phyloP scores from a whole-genome alignment of 2,797 vertebrate genomes.

The Phoxinus dragarum region DNA sequence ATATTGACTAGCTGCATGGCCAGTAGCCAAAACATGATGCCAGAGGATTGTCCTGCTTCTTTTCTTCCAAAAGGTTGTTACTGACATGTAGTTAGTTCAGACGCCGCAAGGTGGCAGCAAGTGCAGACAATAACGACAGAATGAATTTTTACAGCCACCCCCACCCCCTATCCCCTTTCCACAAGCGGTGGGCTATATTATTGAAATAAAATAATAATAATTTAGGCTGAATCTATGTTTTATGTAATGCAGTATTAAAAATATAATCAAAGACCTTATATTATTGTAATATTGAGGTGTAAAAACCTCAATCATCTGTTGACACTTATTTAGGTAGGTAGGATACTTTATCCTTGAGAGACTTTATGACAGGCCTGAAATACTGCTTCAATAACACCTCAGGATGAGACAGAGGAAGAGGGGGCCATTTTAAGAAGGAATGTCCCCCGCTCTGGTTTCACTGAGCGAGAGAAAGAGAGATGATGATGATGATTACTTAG shows the following conservation, averaged over 20 bases:
- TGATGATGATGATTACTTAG: slow-evolving; percentile 30
- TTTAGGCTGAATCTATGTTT: background rate
- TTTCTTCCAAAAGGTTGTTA: slow-evolving; percentile 45
- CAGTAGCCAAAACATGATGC: slow-evolving; percentile 58
- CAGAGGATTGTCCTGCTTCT: slow-evolving; percentile 54
- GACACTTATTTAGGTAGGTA: slow-evolving; percentile 42
- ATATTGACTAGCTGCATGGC: slow-evolving; percentile 62
- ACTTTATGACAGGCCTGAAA: slow-evolving; percentile 48
- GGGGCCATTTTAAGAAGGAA: slow-evolving; percentile 48
- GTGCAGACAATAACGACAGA: slow-evolving; percentile 26
- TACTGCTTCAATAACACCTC: slow-evolving; percentile 43
- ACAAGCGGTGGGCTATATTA: background rate
- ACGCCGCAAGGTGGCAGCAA: slow-evolving; percentile 57
- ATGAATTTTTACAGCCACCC: too few relatives aligned
- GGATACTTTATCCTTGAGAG: slow-evolving; percentile 42
- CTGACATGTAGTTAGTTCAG: slow-evolving; percentile 7
- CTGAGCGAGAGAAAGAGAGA: slow-evolving; percentile 40
- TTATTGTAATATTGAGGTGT: slow-evolving; percentile 13
- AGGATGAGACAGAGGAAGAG: slow-evolving; percentile 64
- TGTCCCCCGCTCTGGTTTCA: slow-evolving; percentile 48
- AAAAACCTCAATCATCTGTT: slow-evolving; percentile 23
- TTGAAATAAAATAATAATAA: background rate
- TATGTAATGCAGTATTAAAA: background rate
- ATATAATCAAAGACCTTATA: background rate
- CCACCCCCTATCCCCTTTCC: too few relatives aligned